Evolutionary conservation across 2,888 invertebrate genomes (phyloP).

Genomic region (Nomada hirtipes): DNA sequence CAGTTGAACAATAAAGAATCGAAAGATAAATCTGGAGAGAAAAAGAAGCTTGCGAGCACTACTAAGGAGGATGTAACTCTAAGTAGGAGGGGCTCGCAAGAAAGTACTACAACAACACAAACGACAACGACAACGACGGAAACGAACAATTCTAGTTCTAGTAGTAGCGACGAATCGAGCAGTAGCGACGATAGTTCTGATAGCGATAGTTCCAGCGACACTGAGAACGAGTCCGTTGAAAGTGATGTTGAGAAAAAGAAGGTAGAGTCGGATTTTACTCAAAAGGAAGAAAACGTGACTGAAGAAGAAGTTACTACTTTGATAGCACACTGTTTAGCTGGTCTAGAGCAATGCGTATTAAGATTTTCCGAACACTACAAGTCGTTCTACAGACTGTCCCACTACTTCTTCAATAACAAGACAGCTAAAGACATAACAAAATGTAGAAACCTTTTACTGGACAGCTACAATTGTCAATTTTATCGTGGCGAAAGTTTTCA

Average conservation of each 20-base stretch:
- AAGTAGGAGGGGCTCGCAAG: constrained; percentile 82
- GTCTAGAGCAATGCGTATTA: constrained; percentile 93
- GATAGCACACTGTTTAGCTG: constrained; percentile 89
- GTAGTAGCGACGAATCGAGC: constrained; percentile 85
- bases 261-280: constrained; percentile 53
- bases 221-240: constrained; percentile 85
- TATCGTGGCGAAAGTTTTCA: constrained; percentile 88
- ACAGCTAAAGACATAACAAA: constrained; percentile 88
- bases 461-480: constrained; percentile 88
- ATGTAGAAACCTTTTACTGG: constrained; percentile 90
- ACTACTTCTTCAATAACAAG: constrained; percentile 92
- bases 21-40: constrained; percentile 34
- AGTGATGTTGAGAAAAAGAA: constrained; percentile 84
- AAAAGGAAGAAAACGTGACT: constrained; percentile 81
- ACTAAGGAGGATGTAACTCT: constrained; percentile 75
- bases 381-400: constrained; percentile 94
- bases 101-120: constrained; percentile 83
- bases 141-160: constrained; percentile 83
- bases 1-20: constrained; percentile 47
- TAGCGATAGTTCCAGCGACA: constrained; percentile 85
- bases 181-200: constrained; percentile 87
- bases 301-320: constrained; percentile 87
- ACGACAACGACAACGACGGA: constrained; percentile 83
- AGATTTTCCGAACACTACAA: constrained; percentile 97
- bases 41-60: constrained; percentile 65